Conservation (phyloP, 2,888 invertebrate genomes). For the Ormyrus thymus region DNA sequence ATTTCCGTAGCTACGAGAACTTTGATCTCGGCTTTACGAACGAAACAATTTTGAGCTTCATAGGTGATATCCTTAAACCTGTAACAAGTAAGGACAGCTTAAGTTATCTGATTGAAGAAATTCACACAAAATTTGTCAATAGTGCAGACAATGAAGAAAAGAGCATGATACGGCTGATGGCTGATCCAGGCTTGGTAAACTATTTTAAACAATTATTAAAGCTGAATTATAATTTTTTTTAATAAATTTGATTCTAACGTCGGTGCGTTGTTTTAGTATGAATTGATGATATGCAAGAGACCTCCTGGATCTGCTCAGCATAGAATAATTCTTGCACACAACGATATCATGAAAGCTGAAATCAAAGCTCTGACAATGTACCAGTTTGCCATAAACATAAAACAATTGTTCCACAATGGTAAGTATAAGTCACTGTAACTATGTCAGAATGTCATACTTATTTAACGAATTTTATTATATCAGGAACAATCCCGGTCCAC, state of each 20-base stretch:
- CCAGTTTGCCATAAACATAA: constrained; percentile 22
- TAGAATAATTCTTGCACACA: background rate
- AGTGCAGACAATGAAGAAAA: background rate
- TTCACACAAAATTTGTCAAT: background rate
- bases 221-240: background rate
- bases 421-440: background rate
- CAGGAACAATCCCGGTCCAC: background rate
- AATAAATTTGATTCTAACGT: constrained; percentile 3
- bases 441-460: background rate
- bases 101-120: background rate
- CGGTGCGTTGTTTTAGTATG: background rate
- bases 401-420: constrained; percentile 1
- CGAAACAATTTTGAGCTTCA: background rate
- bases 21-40: background rate
- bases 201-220: background rate
- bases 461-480: background rate
- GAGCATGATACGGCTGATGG: background rate
- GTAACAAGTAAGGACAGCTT: background rate
- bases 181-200: constrained; percentile 3
- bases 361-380: constrained; percentile 11
- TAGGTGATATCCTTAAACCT: background rate
- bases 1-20: background rate
- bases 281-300: constrained; percentile 10
- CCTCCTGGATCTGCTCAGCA: background rate
- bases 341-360: constrained; percentile 4